Evolutionary conservation across 2,113 vertebrate species (phyloP), one percentile per base, ranked within the genome.

Genomic region (Catagonus wagneri): DNA sequence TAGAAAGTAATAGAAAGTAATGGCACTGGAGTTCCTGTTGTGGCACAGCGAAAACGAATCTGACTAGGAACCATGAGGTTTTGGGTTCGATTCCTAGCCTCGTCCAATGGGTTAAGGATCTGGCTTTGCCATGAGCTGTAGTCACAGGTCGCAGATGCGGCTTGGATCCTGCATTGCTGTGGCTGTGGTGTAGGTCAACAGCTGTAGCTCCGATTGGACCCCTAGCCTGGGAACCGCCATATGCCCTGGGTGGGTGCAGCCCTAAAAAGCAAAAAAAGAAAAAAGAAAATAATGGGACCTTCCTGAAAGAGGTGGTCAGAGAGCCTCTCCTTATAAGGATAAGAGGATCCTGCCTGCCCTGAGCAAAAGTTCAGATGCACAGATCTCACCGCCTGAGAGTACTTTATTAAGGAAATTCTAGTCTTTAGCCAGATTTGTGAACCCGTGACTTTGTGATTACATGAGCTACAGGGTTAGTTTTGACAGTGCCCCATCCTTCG

Each of bases 1-100:
- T 29, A 50, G 83, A 95, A 92, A 83, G 60, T 25, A 81, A 71
- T 29, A 50, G 83, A 95, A 92, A 83, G 60, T 25, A 81, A 23
- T 9, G 66, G 34, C 9, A n/a, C 44, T 8, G 8, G 44, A 44
- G 44, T 44, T 44, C 44, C 8, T 44, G 44, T 44, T 44, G 44
- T 44, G 44, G 44, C 44, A 8, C n/a, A n/a, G n/a, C n/a, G n/a
- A n/a, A n/a, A n/a, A n/a, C n/a, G n/a, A n/a, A n/a, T n/a, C n/a
- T n/a, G n/a, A n/a, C n/a, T n/a, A n/a, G n/a, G n/a, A n/a, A n/a
- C n/a, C n/a, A n/a, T n/a, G n/a, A n/a, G n/a, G n/a, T n/a, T n/a
- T n/a, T n/a, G n/a, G n/a, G n/a, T n/a, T n/a, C n/a, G n/a, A n/a
- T n/a, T n/a, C n/a, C n/a, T n/a, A n/a, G n/a, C n/a, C n/a, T n/a